Conservation (phyloP, 2,113 vertebrate species). For the Pelmatolapia mariae region DNA sequence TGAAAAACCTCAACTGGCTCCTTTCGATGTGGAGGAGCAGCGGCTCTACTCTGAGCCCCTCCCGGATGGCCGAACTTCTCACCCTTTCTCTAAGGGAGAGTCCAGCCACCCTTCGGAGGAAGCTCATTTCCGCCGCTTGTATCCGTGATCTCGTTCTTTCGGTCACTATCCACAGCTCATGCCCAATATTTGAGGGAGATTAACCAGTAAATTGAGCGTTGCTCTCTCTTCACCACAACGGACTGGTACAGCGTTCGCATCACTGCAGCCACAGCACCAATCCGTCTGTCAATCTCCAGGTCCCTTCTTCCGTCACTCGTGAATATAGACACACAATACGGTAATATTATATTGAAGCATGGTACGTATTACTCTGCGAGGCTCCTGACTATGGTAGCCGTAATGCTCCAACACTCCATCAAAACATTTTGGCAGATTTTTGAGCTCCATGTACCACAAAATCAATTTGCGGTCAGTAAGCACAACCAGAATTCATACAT, state of each 20-base stretch:
- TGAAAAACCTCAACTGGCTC: no score
- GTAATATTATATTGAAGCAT: background rate
- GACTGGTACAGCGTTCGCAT: background rate
- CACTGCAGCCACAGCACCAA: background rate
- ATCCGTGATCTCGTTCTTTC: background rate
- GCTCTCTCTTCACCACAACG: background rate
- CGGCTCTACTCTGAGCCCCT: no score
- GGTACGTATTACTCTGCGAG: no score
- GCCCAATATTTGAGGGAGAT: background rate
- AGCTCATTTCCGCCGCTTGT: background rate
- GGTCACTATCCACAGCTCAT: background rate
- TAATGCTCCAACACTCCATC: background rate
- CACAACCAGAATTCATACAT: background rate
- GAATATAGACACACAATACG: background rate
- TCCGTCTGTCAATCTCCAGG: background rate
- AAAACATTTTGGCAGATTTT: background rate
- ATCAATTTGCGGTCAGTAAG: background rate
- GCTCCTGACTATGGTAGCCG: background rate
- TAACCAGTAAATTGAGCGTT: background rate
- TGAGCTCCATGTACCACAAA: background rate
- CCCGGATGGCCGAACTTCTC: background rate
- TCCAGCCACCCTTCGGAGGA: background rate
- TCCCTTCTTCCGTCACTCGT: background rate
- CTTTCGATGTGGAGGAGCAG: no score
- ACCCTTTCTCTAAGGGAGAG: background rate